Conservation (phyloP, 2,113 vertebrate species). For the Lycocorax pyrrhopterus region DNA sequence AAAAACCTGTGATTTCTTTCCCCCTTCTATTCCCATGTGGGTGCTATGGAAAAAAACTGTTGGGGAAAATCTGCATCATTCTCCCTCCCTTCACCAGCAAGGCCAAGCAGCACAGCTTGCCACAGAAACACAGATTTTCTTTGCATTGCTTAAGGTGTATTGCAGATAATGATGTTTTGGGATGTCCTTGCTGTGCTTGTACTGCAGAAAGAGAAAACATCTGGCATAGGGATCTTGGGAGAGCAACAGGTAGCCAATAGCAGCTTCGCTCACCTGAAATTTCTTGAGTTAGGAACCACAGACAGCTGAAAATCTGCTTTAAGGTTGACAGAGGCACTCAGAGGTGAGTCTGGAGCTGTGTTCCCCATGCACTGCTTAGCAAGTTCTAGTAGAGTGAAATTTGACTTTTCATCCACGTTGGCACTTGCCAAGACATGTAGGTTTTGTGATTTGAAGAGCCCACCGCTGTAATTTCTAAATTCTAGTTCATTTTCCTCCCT, state of each 20-base stretch:
- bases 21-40: neutral
- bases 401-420: neutral
- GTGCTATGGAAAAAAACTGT: neutral
- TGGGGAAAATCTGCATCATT: neutral
- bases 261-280: neutral
- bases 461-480: neutral
- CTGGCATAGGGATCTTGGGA: neutral
- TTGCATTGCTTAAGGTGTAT: neutral
- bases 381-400: neutral
- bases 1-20: neutral
- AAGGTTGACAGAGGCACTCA: neutral
- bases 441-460: neutral
- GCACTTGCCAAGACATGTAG: neutral
- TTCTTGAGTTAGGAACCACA: neutral
- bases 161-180: neutral
- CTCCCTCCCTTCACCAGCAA: neutral
- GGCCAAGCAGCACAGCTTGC: neutral
- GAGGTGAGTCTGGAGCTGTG: neutral
- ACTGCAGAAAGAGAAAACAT: neutral
- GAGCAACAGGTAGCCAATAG: neutral
- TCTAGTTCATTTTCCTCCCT: neutral
- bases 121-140: neutral
- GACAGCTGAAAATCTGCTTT: conserved; percentile 8
- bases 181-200: neutral
- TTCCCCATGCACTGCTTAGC: neutral